These are phyloP conservation scores for Leptinotarsa lineolata DNA, from an alignment of 1,140 invertebrate species.

Conservation along the genomic window DNA sequence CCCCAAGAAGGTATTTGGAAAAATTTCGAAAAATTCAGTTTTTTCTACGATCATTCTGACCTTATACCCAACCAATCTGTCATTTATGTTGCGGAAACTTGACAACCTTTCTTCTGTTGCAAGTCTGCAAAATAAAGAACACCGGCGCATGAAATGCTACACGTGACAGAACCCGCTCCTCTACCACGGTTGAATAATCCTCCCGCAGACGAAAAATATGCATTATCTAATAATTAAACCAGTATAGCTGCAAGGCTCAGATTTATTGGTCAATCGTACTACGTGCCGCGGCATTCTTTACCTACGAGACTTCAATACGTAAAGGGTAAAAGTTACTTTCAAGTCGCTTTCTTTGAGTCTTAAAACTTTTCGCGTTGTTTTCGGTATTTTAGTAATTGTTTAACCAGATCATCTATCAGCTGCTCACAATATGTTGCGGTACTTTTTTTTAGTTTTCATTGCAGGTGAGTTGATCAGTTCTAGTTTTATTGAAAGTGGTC, in stretches of 20 bases:
- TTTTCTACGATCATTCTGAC: no score
- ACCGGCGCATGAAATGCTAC: no score
- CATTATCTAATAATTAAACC: conserved; percentile 14
- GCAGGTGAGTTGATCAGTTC: conserved; percentile 12
- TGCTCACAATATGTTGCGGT: conserved; percentile 8
- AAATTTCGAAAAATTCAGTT: no score
- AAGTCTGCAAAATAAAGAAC: no score
- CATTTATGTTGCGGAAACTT: no score
- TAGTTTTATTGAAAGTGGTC: not conserved
- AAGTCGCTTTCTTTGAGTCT: conserved; percentile 9
- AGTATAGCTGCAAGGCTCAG: conserved; percentile 14
- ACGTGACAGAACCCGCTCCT: not conserved
- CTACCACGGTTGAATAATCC: not conserved
- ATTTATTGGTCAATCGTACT: conserved; percentile 7
- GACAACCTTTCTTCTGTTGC: no score
- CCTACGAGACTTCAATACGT: conserved; percentile 10
- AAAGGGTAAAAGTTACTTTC: conserved; percentile 1
- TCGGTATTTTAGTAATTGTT: not conserved
- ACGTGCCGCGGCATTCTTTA: not conserved
- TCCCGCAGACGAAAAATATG: conserved; percentile 4
- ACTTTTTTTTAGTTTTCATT: conserved; percentile 11
- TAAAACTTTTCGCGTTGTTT: not conserved
- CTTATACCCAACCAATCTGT: no score
- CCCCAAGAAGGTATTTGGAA: no score
- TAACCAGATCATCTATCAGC: not conserved